phyloP scores from a whole-genome alignment of 1,140 invertebrate species.

The Panagrolaimus sp. region DNA sequence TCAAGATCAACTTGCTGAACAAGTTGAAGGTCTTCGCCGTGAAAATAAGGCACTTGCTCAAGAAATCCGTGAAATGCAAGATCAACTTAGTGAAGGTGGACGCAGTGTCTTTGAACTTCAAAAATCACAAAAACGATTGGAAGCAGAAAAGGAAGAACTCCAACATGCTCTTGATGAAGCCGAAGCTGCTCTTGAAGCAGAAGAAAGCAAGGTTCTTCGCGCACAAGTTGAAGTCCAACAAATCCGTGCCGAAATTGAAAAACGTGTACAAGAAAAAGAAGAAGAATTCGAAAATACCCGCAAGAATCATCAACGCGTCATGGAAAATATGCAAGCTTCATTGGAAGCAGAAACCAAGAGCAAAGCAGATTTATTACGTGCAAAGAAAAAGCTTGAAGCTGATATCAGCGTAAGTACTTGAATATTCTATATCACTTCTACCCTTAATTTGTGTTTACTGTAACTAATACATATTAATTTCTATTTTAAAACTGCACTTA shows the following conservation, averaged over 20 bases:
- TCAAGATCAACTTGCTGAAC: constrained; percentile 87
- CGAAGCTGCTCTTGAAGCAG: constrained; percentile 94
- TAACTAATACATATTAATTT: neutral
- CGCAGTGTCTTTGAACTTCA: constrained; percentile 85
- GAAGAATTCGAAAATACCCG: constrained; percentile 99
- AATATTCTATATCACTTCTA: neutral
- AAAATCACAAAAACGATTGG: constrained; percentile 90
- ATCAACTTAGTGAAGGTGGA: constrained; percentile 96
- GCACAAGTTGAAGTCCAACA: constrained; percentile 92
- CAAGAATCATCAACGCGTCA: constrained; percentile 96
- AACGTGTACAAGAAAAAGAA: constrained; percentile 97
- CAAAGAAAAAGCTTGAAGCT: constrained; percentile 98
- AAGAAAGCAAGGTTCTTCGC: constrained; percentile 93
- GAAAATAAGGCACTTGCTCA: constrained; percentile 51
- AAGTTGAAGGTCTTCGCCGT: constrained; percentile 64
- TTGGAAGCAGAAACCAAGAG: constrained; percentile 97
- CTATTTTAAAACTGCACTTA: neutral
- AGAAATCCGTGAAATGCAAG: constrained; percentile 65
- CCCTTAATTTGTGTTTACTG: constrained; percentile 9
- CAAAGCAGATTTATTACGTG: constrained; percentile 94
- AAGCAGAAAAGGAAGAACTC: constrained; percentile 97
- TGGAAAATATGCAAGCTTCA: constrained; percentile 98
- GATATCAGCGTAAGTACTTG: constrained; percentile 72
- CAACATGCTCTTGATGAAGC: constrained; percentile 97
- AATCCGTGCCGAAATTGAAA: constrained; percentile 95